Evolutionary conservation across 2,797 vertebrate species (phyloP).

Genomic region (Rhinella marina): DNA sequence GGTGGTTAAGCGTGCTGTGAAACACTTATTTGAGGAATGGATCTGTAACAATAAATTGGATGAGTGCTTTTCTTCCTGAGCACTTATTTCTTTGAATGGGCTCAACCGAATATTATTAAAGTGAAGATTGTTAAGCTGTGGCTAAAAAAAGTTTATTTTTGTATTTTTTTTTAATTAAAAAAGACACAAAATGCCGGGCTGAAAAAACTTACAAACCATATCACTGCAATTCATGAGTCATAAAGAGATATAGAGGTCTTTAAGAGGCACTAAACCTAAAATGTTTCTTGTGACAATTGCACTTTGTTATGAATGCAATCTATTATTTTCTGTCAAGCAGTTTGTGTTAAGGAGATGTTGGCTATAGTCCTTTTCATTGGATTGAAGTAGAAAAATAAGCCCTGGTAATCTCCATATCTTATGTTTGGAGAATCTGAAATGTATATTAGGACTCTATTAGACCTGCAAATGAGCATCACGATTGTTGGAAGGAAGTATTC

Average conservation of each 20-base stretch:
- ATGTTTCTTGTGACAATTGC: neutral
- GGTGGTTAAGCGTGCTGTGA: slow-evolving; percentile 34
- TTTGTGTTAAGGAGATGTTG: too few species aligned
- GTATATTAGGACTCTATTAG: too few species aligned
- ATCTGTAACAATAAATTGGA: slow-evolving; percentile 47
- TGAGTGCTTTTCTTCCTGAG: slow-evolving; percentile 21
- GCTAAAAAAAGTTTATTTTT: neutral
- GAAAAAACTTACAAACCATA: neutral
- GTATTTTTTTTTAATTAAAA: neutral
- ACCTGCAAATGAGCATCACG: too few species aligned
- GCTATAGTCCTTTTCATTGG: too few species aligned
- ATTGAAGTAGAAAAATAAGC: too few species aligned
- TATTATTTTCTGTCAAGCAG: too few species aligned
- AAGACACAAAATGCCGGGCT: neutral
- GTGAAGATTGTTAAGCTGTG: slow-evolving; percentile 1
- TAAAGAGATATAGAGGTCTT: neutral
- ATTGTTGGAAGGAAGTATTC: too few species aligned
- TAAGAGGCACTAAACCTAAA: neutral
- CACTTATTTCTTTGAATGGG: slow-evolving; percentile 45
- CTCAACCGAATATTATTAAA: slow-evolving; percentile 11
- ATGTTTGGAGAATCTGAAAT: too few species aligned
- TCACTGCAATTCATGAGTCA: neutral
- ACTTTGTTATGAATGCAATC: neutral
- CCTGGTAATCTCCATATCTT: too few species aligned
- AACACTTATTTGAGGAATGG: slow-evolving; percentile 41